Base-by-base conservation (phyloP, 2,797 vertebrate species). In the Hippoglossus hippoglossus region DNA sequence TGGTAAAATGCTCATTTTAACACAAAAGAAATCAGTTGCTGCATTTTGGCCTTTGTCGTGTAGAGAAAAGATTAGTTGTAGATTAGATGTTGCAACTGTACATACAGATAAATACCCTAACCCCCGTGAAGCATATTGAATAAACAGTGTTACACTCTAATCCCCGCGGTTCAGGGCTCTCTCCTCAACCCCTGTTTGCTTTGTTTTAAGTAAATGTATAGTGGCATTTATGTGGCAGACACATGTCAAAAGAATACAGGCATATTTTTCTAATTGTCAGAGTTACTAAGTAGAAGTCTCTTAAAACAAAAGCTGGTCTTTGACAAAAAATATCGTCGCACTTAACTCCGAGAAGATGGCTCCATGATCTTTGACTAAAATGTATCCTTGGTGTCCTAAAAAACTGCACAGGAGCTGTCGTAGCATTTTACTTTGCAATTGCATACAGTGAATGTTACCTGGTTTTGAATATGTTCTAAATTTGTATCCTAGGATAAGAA, bases 61-160 rank as follows among this genome's bases (percentile, higher is more conserved):
- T 50, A 71, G 67, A 69, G 25, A 74, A 63, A 75, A 19, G 25
- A 57, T 16, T 54, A 72, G 55, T 34, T 39, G 1, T 58, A 54
- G 13, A 47, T 10, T 69, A 62, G 12, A 54, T 73, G 39, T 67
- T 60, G 26, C 21, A 75, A 2, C 16, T 82, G 54, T 66, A 72
- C 2, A 75, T 50, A 63, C 10, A 59, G 15, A 49, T 51, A 73
- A 28, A 59, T 15, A 3, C 31, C 46, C 21, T 34, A 9, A 41
- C 7, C 22, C 22, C 5, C 19, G 13, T 18, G 70, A 61, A 31
- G 67, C 60, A 58, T 57, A 64, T 8, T 63, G 21, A 44, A 41
- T 63, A 75, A 87, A 73, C 77, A 82, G 79, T 84, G 81, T 88
- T 82, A 44, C 71, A 46, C 63, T n/a, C 22, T 11, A 5, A 62